A percentile compares a stretch with the other conserved stretches of the same genome.
phyloP scores from a whole-genome alignment of 1,140 invertebrate genomes.

The Neodiprion fabricii region DNA sequence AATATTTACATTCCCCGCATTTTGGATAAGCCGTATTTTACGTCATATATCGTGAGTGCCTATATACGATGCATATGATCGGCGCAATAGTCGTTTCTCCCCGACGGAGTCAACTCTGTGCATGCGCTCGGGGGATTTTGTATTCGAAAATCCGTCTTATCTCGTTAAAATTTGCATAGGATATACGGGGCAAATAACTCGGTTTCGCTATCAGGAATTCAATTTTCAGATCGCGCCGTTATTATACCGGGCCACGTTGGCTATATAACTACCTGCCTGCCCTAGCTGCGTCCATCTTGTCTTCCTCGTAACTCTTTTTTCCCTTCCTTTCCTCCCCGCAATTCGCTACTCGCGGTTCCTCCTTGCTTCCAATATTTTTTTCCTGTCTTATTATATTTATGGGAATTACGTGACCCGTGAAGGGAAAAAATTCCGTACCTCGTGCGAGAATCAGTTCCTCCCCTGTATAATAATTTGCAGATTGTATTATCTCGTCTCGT shows the following conservation, averaged over 20 bases:
- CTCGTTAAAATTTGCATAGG: slow-evolving; percentile 5
- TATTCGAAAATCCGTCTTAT: not conserved
- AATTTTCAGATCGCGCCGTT: not conserved
- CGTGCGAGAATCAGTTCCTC: too few relatives aligned
- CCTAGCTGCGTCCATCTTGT: not conserved
- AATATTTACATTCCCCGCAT: not conserved
- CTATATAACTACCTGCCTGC: not conserved
- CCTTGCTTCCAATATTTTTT: not conserved
- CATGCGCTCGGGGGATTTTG: not conserved
- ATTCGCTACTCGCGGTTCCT: not conserved
- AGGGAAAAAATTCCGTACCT: not conserved
- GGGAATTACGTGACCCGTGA: not conserved
- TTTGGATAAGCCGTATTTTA: not conserved
- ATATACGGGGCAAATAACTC: not conserved
- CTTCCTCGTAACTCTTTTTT: too few relatives aligned
- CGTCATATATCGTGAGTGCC: too few relatives aligned
- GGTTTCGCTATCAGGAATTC: not conserved
- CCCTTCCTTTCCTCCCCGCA: not conserved
- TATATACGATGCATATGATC: too few relatives aligned
- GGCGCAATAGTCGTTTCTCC: not conserved
- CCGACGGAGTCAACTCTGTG: not conserved
- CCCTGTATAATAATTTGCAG: too few relatives aligned
- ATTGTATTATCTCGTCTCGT: too few relatives aligned
- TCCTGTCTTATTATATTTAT: not conserved
- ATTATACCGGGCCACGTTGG: not conserved